Evolutionary conservation across 2,113 vertebrate species (phyloP), one percentile per base, ranked within the genome.

Genomic region (Psittacus erithacus): DNA sequence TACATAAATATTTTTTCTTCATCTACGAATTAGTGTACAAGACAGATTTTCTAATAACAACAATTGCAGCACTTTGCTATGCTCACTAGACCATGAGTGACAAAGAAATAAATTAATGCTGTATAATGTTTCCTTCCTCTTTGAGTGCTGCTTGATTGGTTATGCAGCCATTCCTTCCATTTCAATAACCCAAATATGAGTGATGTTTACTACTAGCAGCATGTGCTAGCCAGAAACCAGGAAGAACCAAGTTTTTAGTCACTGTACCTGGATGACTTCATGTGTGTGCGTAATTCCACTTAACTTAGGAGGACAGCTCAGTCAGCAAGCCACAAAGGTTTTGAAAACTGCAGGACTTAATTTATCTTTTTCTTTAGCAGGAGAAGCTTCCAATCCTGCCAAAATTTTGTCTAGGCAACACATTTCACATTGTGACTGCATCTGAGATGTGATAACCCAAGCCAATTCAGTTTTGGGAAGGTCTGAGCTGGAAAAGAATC

Each of bases 391-490:
- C 17, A 59, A 24, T 53, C n/a, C 18, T 76, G 14, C 20, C 46
- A 75, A 43, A 78, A 63, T 70, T 77, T 86, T 86, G 13, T 50
- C 23, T 46, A 63, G 65, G 18, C n/a, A 46, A 17, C 3, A 35
- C 1, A 7, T 49, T 82, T 69, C 33, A 73, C 6, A 55, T 57
- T 0, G 0, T 0, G 1, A 63, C 50, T 7, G 3, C 0, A 2
- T 19, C 25, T 73, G 27, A 47, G 50, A 50, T 64, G 18, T 35
- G 38, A 81, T 27, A 75, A 63, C 14, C 11, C 25, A 47, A 44
- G 14, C 24, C 0, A 2, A 22, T 57, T 64, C 31, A 65, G 9
- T 64, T 75, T 88, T 4, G 2, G 23, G 24, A 19, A 73, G 20
- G 17, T 79, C 52, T 78, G 47, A 49, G 24, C 29, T 76, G 43